Evolutionary conservation across 2,888 invertebrate genomes (phyloP).

Genomic region (Platycheirus albimanus): DNA sequence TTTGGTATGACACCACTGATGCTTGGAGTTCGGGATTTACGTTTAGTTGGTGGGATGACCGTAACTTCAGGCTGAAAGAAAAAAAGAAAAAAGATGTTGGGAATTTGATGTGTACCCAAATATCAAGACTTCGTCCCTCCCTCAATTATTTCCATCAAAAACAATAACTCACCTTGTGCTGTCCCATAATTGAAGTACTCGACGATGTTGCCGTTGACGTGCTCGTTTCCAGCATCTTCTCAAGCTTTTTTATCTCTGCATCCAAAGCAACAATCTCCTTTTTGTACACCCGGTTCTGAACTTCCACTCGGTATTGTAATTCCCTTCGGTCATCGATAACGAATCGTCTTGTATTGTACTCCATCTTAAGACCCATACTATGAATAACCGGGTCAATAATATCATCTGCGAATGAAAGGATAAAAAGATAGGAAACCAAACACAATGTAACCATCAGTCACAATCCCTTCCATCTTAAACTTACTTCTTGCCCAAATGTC

Average conservation of each 20-base stretch:
- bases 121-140: too few relatives aligned
- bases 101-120: too few relatives aligned
- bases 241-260: slow-evolving; percentile 89
- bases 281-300: slow-evolving; percentile 94
- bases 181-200: slow-evolving; percentile 79
- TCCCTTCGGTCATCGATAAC: slow-evolving; percentile 92
- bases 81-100: not conserved
- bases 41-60: slow-evolving; percentile 76
- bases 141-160: too few relatives aligned
- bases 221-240: slow-evolving; percentile 87
- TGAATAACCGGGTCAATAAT: slow-evolving; percentile 92
- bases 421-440: slow-evolving; percentile 31
- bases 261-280: slow-evolving; percentile 91
- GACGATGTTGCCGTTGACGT: slow-evolving; percentile 84
- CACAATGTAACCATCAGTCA: slow-evolving; percentile 32
- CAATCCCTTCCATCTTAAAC: slow-evolving; percentile 75
- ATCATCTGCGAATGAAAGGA: slow-evolving; percentile 83
- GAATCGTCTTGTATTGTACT: slow-evolving; percentile 93
- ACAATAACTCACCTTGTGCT: slow-evolving; percentile 77
- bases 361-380: slow-evolving; percentile 93
- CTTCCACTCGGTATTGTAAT: slow-evolving; percentile 92
- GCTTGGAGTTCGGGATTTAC: slow-evolving; percentile 85
- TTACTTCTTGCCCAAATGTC: slow-evolving; percentile 87
- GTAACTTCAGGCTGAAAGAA: slow-evolving; percentile 79
- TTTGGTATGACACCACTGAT: slow-evolving; percentile 88